phyloP scores from a whole-genome alignment of 2,113 vertebrate species.

The Chamaetylas fuelleborni region DNA sequence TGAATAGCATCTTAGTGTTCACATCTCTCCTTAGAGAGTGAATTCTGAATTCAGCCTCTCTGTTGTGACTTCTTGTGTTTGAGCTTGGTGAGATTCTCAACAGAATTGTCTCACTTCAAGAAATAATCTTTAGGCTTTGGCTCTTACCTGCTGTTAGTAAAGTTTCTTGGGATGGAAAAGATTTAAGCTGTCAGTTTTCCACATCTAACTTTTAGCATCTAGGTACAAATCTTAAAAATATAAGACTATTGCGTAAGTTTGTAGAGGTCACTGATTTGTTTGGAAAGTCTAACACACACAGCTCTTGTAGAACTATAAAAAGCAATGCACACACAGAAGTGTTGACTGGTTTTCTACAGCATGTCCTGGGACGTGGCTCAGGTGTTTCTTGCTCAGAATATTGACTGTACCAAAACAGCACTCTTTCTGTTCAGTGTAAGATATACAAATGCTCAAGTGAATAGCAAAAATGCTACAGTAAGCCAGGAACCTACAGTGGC shows the following conservation, averaged over 20 bases:
- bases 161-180: not conserved
- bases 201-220: not conserved
- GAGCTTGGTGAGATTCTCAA: not conserved
- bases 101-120: not conserved
- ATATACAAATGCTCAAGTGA: not conserved
- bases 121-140: not conserved
- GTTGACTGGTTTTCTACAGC: not conserved
- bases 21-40: not conserved
- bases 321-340: not conserved
- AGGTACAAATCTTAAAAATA: not conserved
- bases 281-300: not conserved
- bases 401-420: not conserved
- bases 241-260: not conserved
- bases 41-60: not conserved
- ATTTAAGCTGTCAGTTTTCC: not conserved
- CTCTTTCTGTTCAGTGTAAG: not conserved
- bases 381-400: not conserved
- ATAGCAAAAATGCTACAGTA: not conserved
- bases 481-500: not conserved
- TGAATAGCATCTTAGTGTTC: not conserved
- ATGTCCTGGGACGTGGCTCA: not conserved
- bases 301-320: not conserved
- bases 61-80: not conserved
- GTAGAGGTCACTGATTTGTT: not conserved
- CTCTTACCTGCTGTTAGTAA: not conserved